phyloP scores from a whole-genome alignment of 2,888 invertebrate species.

The Uloborus plumipes region DNA sequence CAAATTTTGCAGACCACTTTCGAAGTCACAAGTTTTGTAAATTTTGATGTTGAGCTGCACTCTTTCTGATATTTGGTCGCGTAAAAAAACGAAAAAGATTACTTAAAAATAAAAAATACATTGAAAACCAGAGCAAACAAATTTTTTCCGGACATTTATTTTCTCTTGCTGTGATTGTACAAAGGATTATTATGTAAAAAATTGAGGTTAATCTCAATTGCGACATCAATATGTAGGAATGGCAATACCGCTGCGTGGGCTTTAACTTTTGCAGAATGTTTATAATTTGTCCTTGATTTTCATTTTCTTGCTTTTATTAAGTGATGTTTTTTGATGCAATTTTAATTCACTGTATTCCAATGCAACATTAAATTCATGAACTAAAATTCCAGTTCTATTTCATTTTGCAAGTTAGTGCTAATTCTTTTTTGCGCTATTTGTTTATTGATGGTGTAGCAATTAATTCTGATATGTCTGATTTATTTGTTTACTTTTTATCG shows the following conservation, averaged over 20 bases:
- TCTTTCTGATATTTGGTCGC: not conserved
- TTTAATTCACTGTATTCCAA: not conserved
- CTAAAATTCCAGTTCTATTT: not conserved
- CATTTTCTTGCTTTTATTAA: not conserved
- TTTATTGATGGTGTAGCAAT: too few species aligned
- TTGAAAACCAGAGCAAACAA: too few species aligned
- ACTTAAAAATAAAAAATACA: too few species aligned
- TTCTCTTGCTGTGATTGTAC: too few species aligned
- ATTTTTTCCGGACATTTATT: too few species aligned
- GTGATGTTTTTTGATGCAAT: not conserved
- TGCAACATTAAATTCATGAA: not conserved
- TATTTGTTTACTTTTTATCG: slow-evolving; percentile 21
- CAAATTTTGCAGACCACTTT: slow-evolving; percentile 9
- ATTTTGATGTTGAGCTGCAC: slow-evolving; percentile 2
- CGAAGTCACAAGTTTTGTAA: slow-evolving; percentile 18
- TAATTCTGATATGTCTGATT: not conserved
- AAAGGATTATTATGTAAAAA: too few species aligned
- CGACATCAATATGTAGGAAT: not conserved
- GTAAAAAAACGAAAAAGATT: too few species aligned
- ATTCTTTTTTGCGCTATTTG: slow-evolving; percentile 2
- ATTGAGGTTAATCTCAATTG: too few species aligned
- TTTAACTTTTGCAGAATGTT: slow-evolving; percentile 33
- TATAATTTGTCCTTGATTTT: slow-evolving; percentile 46
- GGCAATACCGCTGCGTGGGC: slow-evolving; percentile 28
- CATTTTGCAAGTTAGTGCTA: slow-evolving; percentile 7